Evolutionary conservation across 2,888 invertebrate genomes (phyloP), one percentile per base, ranked within the genome.

Genomic region (Diadromus collaris): DNA sequence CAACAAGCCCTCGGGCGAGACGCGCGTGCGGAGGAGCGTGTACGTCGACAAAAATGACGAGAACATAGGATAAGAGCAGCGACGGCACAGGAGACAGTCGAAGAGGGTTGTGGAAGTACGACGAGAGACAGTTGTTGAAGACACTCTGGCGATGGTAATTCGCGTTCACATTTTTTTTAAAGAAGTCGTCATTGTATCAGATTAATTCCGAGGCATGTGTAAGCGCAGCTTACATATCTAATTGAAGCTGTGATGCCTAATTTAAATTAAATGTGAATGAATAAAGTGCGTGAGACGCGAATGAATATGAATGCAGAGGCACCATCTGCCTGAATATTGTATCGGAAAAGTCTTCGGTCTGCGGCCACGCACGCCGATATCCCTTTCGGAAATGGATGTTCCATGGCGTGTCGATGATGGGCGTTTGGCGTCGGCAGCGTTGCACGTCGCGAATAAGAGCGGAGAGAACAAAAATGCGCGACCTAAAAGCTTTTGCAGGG

Each of bases 71-170:
- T 34, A 60, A 44, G 24, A 34, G 24, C 27, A 64, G 27, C 24
- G n/a, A 64, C 63, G 27, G 38, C 13, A 5, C 38, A 29, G 56
- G 56, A 29, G 56, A 29, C 16, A 10, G 6, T 27, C 13, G 6
- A 56, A 46, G 19, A 51, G 70, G 27, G 19, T 61, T 48, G 67
- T 61, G 21, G 19, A 58, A 46, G 38, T 34, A n/a, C 61, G 73
- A 71, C 71, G 51, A 19, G 63, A 34, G 61, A 81, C 67, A 78
- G 68, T 79, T 79, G 72, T 82, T 79, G n/a, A n/a, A n/a, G n/a
- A n/a, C n/a, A 77, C 78, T 56, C 54, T 68, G 74, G 80, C 73
- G 75, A 78, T 70, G 80, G 79, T 83, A 83, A 83, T 83, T 74
- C 80, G 70, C 72, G 81, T 76, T 71, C 78, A 75, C 58, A 34